Evolutionary conservation across 2,797 vertebrate genomes (phyloP), one percentile per base, ranked within the genome.

Genomic region (Myotis pilosus): DNA sequence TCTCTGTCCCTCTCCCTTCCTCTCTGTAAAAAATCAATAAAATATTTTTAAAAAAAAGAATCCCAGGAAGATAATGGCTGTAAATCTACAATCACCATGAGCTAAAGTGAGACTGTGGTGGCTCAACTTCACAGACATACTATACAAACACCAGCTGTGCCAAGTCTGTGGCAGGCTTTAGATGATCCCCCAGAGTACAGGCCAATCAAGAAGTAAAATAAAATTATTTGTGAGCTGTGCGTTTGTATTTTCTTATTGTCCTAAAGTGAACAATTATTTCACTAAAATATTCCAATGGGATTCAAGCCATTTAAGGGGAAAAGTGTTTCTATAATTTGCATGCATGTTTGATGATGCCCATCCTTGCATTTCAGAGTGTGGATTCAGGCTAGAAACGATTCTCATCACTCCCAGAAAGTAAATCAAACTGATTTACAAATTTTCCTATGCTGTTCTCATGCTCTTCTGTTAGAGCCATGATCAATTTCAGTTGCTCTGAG

Each of bases 301-400:
- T 72, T 79, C 88, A 89, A 86, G 23, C 6, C 23, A 87, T 75
- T 91, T 6, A 92, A 66, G 2, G 12, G 5, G 6, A 9, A 62
- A 79, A 60, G 2, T 84, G 19, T 71, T 87, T 87, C n/a, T 83
- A 13, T 49, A 79, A 83, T 68, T 91, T 51, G 17, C 28, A 44
- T 17, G 3, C 62, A 74, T 62, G 49, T 53, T 79, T 95, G 22
- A 62, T 66, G 53, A 81, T 89, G 60, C 20, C 49, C 51, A 44
- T 20, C 78, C n/a, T 75, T 78, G 12, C 36, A 91, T 81, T 94
- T 89, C 53, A 84, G 15, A 86, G 36, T 84, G 20, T 44, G 66
- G 47, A 91, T 60, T 64, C 76, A 93, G 22, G n/a, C 36, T 15
- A 92, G 20, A 94, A 94, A 78, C 22, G 28, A 95, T 68, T 30